Evolutionary conservation across 2,888 invertebrate species (phyloP).

Genomic region (Agonopterix alstromeriana): DNA sequence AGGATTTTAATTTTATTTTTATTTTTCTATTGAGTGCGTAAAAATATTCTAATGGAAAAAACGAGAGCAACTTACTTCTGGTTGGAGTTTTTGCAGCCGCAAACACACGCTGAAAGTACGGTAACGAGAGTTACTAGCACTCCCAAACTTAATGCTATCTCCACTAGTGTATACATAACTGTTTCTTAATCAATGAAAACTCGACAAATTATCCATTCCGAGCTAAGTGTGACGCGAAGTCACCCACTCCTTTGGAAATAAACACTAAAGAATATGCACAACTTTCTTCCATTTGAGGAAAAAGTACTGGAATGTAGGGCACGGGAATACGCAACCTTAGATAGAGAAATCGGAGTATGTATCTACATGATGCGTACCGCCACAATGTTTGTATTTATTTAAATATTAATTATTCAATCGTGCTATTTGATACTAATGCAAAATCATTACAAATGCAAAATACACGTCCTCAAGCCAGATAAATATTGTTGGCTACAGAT

Average conservation of each 20-base stretch:
- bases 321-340: constrained; percentile 17
- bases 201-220: constrained; percentile 40
- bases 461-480: constrained; percentile 8
- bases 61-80: constrained; percentile 79
- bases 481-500: constrained; percentile 7
- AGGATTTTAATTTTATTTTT: too few species aligned
- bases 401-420: not conserved
- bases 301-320: constrained; percentile 63
- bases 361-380: constrained; percentile 2
- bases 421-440: not conserved
- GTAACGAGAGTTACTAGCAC: constrained; percentile 63
- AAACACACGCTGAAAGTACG: constrained; percentile 81
- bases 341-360: not conserved
- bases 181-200: constrained; percentile 38
- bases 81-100: constrained; percentile 84
- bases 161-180: constrained; percentile 65
- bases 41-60: too few species aligned
- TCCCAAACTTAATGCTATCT: constrained; percentile 61
- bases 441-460: constrained; percentile 4
- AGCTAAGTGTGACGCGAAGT: constrained; percentile 21
- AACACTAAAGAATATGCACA: constrained; percentile 30
- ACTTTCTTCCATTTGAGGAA: constrained; percentile 69
- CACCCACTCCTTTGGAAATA: constrained; percentile 54
- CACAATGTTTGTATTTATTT: not conserved
- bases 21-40: too few species aligned